Base-by-base conservation (phyloP, 1,140 invertebrate genomes). In the Meloidogyne exigua region DNA sequence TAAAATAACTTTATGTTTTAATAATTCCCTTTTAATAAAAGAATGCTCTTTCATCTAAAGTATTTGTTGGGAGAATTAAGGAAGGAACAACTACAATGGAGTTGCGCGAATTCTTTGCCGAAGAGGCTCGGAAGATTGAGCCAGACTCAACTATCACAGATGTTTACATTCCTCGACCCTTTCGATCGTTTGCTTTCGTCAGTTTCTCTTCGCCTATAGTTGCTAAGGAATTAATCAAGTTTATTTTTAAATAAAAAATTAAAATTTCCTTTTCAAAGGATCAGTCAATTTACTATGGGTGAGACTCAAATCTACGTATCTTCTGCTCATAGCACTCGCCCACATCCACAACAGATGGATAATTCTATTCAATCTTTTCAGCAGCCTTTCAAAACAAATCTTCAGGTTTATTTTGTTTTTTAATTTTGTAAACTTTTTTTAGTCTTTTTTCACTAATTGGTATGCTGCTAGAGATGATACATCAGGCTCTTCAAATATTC, bases 151-250 rank as follows among this genome's bases (percentile, higher is more conserved):
- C 65, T 26, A 65, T 77, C 2, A 73, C 88, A 10, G 89, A 90
- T 79, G 88, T 90, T 36, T 90, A 89, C 80, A 90, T 90, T 72
- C 89, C 89, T 11, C 89, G 89, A 74, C 89, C 89, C 32, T 90
- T 90, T 82, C 79, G 89, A 63, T 86, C 87, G 15, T 90, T 90
- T 82, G 89, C 88, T 23, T 90, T 90, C 85, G 88, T 90, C 13
- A 90, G 89, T 49, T 89, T 90, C 80, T 85, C 88, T 10, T 78
- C 63, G 39, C 68, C 82, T 3, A 36, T 57, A 15, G 81, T 85
- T 15, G 82, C 81, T 0, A 76, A 81, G n/a, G 84, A 83, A 65
- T 62, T 83, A 18, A 76, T 83, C 1, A 72, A 76, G 81, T 83
- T 15, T 13, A 82, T 13, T 0, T 13, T 32, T 63, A 32, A 32